Evolutionary conservation across 2,797 vertebrate genomes (phyloP).

Genomic region (Hafferia zeledoni): DNA sequence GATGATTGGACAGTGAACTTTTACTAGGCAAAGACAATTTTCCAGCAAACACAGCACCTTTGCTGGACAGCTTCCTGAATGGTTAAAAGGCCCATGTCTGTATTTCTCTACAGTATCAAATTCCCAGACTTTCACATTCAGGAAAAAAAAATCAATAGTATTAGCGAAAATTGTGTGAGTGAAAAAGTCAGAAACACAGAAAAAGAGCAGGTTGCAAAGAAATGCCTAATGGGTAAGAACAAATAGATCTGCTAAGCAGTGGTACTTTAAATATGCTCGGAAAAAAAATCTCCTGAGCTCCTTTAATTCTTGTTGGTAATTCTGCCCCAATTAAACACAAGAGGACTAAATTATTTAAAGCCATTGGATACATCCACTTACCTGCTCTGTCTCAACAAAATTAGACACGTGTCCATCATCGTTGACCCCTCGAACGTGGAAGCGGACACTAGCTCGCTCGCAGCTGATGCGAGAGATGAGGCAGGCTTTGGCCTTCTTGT

Average conservation of each 20-base stretch:
- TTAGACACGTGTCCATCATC: slow-evolving; percentile 83
- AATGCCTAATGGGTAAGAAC: not conserved
- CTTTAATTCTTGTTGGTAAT: not conserved
- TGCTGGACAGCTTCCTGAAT: not conserved
- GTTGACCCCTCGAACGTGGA: slow-evolving; percentile 75
- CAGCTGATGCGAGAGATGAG: slow-evolving; percentile 83
- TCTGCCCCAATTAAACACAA: not conserved
- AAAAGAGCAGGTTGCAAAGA: not conserved
- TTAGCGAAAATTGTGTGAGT: not conserved
- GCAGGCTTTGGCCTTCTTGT: slow-evolving; percentile 82
- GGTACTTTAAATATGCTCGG: not conserved
- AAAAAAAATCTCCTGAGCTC: not conserved
- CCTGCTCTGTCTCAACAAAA: slow-evolving; percentile 84
- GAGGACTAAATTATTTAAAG: slow-evolving; percentile 17
- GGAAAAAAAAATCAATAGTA: not conserved
- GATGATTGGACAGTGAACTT: not conserved
- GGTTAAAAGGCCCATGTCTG: not conserved
- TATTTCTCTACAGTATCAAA: not conserved
- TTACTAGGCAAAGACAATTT: not conserved
- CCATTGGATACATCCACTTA: slow-evolving; percentile 17
- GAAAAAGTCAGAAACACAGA: not conserved
- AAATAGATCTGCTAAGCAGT: not conserved
- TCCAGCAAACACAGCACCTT: not conserved
- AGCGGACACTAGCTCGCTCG: slow-evolving; percentile 72
- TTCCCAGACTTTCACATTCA: not conserved